Evolutionary conservation across 2,888 invertebrate species (phyloP), one percentile per base, ranked within the genome.

Genomic region (Zele albiditarsus): DNA sequence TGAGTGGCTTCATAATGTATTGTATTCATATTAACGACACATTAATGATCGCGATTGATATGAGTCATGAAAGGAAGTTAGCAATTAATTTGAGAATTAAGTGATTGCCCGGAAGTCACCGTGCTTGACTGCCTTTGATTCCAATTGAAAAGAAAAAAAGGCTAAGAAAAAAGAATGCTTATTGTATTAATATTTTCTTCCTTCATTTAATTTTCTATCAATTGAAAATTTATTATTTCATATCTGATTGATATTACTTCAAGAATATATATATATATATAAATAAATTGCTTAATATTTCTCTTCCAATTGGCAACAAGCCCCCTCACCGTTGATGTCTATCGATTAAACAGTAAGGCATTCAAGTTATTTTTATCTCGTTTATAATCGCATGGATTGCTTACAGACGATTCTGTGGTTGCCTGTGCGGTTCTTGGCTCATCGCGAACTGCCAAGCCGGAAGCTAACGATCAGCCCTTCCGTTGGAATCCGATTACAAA

Each of bases 401-500:
- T 71, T 46, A 38, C 70, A 70, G 38, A 60, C 58, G 70, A 60
- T 62, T 67, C 62, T 58, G 27, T 38, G 53, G 28, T 31, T 46
- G 53, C 68, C 73, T 68, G 53, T 20, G 53, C 10, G 53, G 20
- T 53, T 53, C 46, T 75, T 79, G 77, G 78, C 77, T 75, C 68
- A 38, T 38, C 27, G 77, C 76, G 8, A 38, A 8, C 38, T 8
- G 10, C 79, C 76, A 58, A 77, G 42, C 77, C 79, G 78, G 76
- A 80, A 80, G 76, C 76, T 77, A 66, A 71, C 58, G 70, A 77
- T 78, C 78, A 66, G 58, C 73, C 63, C 75, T 76, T 72, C 62
- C 73, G 72, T 67, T 63, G 70, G 66, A 58, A 71, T 71, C 62
- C 62, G 49, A 62, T 67, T 68, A 72, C 62, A 53, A 57, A 71